Base-by-base conservation (phyloP, 2,797 vertebrate species). In the Sebastes taczanowskii region DNA sequence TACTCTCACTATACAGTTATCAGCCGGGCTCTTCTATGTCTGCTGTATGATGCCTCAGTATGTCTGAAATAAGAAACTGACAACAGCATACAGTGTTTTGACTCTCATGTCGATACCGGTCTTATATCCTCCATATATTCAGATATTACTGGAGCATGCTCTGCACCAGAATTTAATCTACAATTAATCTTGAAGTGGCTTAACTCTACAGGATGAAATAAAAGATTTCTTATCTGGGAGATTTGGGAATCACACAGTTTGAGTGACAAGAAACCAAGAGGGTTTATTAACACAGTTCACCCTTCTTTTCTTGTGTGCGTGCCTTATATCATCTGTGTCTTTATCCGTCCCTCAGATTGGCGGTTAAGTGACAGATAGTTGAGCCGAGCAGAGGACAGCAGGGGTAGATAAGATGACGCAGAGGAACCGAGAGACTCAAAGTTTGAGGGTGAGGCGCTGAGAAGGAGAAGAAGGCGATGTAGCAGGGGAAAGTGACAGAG, bases 401-500 rank as follows among this genome's bases (percentile, higher is more conserved):
- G 62, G 80, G 78, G 74, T n/a, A 62, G 53, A 78, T 61, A 49
- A 74, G 56, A 71, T 63, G 68, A 73, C 66, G 75, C 64, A 9
- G 73, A 77, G 78, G 82, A 64, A 64, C 70, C 20, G 71, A 59
- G 52, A 76, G 38, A 74, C 46, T 66, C 56, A 49, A 52, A 65
- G 70, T 77, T 64, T 62, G 56, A 71, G 70, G 58, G 42, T 7
- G 69, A 82, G 53, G 55, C 2, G 0, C 7, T 2, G 53, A 59
- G 77, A 79, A 66, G 32, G 42, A 79, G 76, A 84, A 4, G 32
- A 84, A 4, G 32, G 38, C 4, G 32, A 72, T 75, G 38, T 1
- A 63, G 74, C 16, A 53, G 78, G 67, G 61, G 74, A 83, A 75
- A 80, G 27, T 82, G 86, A 92, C 83, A 86, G 80, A 85, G 74